These are phyloP conservation scores for Platorchestia sp. DNA, from an alignment of 1,140 invertebrate genomes.

Conservation along the genomic window DNA sequence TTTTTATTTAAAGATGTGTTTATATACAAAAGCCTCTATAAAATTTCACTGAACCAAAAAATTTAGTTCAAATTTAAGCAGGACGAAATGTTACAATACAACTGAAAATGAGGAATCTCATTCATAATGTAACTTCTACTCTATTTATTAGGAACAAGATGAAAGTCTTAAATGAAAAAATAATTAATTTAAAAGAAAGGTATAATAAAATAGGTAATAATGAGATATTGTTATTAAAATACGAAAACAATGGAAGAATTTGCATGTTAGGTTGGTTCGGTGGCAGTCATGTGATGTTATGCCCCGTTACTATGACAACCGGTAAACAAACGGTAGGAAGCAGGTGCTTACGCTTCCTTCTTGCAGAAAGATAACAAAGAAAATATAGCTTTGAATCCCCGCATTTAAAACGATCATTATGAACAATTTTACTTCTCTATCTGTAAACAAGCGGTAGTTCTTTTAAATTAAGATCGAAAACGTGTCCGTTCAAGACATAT, in stretches of 20 bases:
- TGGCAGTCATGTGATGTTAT: neutral
- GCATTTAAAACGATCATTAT: neutral
- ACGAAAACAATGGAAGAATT: neutral
- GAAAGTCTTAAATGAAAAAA: neutral
- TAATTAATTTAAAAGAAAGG: neutral
- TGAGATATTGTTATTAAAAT: neutral
- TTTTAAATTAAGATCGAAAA: neutral
- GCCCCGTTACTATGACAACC: slow-evolving; percentile 28
- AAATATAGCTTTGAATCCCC: neutral
- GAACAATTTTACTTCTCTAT: neutral
- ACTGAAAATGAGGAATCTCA: too few relatives aligned
- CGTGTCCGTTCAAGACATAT: neutral
- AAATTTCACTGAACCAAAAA: too few relatives aligned
- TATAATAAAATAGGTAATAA: neutral
- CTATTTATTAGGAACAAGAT: neutral
- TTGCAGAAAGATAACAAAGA: neutral
- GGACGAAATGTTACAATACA: too few relatives aligned
- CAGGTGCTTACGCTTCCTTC: neutral
- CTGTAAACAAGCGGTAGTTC: neutral
- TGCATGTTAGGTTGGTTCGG: neutral
- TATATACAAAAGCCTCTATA: too few relatives aligned
- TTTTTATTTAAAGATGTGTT: too few relatives aligned
- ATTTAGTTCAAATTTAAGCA: too few relatives aligned
- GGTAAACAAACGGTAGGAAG: neutral
- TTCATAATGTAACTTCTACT: neutral